Evolutionary conservation across 2,797 vertebrate species (phyloP), one percentile per base, ranked within the genome.

Genomic region (Geotrypetes seraphini): DNA sequence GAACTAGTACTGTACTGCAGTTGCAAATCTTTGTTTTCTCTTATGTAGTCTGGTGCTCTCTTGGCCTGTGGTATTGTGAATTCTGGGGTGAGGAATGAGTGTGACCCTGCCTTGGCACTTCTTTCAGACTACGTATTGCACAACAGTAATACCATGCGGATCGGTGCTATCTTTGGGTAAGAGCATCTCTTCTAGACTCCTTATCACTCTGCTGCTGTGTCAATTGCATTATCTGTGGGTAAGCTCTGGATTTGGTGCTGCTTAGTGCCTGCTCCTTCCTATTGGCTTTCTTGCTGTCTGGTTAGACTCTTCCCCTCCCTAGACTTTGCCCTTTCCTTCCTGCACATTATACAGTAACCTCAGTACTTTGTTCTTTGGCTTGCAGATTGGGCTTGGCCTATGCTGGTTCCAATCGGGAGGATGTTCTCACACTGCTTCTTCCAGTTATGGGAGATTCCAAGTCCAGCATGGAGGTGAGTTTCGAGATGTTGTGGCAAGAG

Each of bases 101-200:
- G 96, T 42, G 96, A 99, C 52, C 95, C 96, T 1, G 96, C 96
- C 20, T 77, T 99, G 11, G 96, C 96, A 2, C 81, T 98, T 19
- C 85, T 99, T 2, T 99, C 95, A 0, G 95, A 99, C 64, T 99
- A 98, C 0, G 92, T 99, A 36, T 87, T 99, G 5, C 92, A 99
- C 76, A 97, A 94, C 71, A 99, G 93, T 75, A 97, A 97, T 44
- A 83, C 89, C 34, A 97, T 97, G 93, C 84, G 96, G 67, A 94
- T 99, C 30, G 95, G 95, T 16, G 90, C 96, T 60, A 97, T 99
- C 64, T 98, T 99, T 74, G 96, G 95, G 95, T 98, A 62, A 86
- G 76, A 10, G 8, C n/a, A 19, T 19, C 8, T 19, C 19, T 19
- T 8, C 19, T 19, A 5, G 5, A 8, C 19, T 19, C 19, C 8